Evolutionary conservation across 92 coral and sea anemone species (phyloP), one percentile per base, ranked within the genome.

Genomic region (Diadumene lineata): DNA sequence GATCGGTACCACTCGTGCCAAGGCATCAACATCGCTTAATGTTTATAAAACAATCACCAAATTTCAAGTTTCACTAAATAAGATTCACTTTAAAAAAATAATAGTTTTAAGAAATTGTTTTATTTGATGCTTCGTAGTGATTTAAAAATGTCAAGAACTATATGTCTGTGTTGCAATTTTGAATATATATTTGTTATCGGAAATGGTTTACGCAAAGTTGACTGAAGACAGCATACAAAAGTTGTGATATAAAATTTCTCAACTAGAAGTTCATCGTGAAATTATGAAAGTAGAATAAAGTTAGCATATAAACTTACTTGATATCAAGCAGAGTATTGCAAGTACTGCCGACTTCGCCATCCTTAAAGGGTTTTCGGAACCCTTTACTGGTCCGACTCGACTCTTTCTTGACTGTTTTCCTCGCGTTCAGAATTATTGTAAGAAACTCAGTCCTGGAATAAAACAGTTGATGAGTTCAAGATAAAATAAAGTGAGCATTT

Each of bases 281-380:
- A 9, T 2, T 2, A 64, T 18, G 4, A 30, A 27, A 34, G 17
- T 19, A 34, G 71, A 16, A 23, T 7, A 0, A 66, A 26, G 7
- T 66, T 8, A 66, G 38, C 7, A 15, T 17, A 21, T 15, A 17
- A 1, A 56, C 77, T 72, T 72, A 72, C 77, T 62, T 1, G 77
- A 23, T 29, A 72, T 8, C 26, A 72, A 66, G 28, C 77, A 72
- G 17, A 72, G 22, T 11, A 72, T 8, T 3, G 24, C 21, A 62
- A 72, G 77, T 1, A 72, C 77, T 3, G 66, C 77, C 8, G 66
- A 31, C 77, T 72, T 56, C 25, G 33, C 63, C 77, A 72, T 72
- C 16, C 13, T 33, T 30, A 13, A 25, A 56, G 66, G 77, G 66
- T 13, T 32, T 33, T 33, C 15, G 38, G 27, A 56, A 60, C 77